Conservation (phyloP, 92 coral and sea anemone species). For the Siderastrea siderea region DNA sequence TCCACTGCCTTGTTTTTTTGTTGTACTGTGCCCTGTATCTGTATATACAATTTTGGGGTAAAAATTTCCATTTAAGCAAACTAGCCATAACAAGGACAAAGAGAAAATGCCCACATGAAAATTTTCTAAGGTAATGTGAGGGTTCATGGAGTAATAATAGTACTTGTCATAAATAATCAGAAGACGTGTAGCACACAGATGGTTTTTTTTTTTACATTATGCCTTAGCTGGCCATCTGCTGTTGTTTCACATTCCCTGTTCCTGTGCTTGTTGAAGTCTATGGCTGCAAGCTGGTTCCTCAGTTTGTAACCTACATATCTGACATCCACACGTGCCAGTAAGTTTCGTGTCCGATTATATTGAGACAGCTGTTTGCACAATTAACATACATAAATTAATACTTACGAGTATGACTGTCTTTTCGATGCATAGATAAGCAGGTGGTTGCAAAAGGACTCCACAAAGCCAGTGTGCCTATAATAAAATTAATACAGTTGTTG, state of each 20-base stretch:
- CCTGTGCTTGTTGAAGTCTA: conserved; percentile 38
- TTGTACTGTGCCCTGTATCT: conserved; percentile 39
- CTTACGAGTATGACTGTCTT: background rate
- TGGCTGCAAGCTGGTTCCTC: conserved; percentile 37
- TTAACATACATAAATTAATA: background rate
- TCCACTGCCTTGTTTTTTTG: conserved; percentile 35
- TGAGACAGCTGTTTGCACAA: background rate
- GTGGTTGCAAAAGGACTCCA: conserved; percentile 1
- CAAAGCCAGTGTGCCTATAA: background rate
- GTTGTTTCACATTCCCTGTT: background rate
- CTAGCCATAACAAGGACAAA: too few relatives aligned
- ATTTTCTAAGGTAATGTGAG: too few relatives aligned
- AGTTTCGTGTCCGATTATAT: background rate
- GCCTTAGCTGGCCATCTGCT: conserved; percentile 9
- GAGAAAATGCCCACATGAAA: too few relatives aligned
- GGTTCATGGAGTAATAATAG: background rate
- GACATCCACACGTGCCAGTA: background rate
- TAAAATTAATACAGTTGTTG: background rate
- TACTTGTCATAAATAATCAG: background rate
- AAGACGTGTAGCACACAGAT: background rate
- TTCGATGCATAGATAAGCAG: background rate
- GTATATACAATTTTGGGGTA: background rate
- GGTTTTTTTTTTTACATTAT: background rate
- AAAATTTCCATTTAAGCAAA: background rate
- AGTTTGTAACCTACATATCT: conserved; percentile 40